Evolutionary conservation across 2,888 invertebrate species (phyloP).

Genomic region (Anodontia alba): DNA sequence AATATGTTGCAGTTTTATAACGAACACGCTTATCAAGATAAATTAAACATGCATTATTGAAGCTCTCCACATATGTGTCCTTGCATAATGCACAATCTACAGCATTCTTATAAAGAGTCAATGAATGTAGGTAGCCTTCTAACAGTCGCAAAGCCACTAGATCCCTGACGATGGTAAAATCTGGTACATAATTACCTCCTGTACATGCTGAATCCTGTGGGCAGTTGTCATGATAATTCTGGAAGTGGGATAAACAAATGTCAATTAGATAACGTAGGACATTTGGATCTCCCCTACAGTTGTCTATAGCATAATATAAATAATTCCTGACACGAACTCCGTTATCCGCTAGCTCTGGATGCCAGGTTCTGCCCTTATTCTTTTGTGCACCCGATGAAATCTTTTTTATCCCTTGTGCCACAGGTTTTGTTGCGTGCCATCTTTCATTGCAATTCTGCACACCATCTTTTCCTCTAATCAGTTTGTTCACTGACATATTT

Average conservation of each 20-base stretch:
- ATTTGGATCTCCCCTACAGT: constrained; percentile 8
- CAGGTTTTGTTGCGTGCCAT: constrained; percentile 37
- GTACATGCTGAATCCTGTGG: constrained; percentile 10
- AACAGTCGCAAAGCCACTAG: constrained; percentile 14
- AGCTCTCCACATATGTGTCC: constrained; percentile 33
- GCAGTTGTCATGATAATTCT: constrained; percentile 18
- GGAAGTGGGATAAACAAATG: constrained; percentile 12
- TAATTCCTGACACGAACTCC: constrained; percentile 18
- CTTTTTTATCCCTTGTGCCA: constrained; percentile 20
- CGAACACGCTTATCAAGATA: constrained; percentile 26
- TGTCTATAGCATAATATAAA: constrained; percentile 24
- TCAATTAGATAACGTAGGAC: not conserved
- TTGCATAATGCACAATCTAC: constrained; percentile 22
- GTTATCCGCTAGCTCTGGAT: constrained; percentile 26
- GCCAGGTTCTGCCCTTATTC: constrained; percentile 31
- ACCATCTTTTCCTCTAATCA: constrained; percentile 16
- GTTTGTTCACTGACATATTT: constrained; percentile 37
- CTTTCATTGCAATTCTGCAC: constrained; percentile 32
- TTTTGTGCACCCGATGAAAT: constrained; percentile 15
- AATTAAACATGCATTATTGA: constrained; percentile 22
- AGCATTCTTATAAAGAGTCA: constrained; percentile 22
- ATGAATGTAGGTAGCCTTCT: constrained; percentile 9
- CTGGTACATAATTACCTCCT: constrained; percentile 12
- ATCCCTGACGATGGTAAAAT: constrained; percentile 9
- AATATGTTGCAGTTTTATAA: constrained; percentile 9